Evolutionary conservation across 1,140 invertebrate species (phyloP), one percentile per base, ranked within the genome.

Genomic region (Chrysomallon squamiferum): DNA sequence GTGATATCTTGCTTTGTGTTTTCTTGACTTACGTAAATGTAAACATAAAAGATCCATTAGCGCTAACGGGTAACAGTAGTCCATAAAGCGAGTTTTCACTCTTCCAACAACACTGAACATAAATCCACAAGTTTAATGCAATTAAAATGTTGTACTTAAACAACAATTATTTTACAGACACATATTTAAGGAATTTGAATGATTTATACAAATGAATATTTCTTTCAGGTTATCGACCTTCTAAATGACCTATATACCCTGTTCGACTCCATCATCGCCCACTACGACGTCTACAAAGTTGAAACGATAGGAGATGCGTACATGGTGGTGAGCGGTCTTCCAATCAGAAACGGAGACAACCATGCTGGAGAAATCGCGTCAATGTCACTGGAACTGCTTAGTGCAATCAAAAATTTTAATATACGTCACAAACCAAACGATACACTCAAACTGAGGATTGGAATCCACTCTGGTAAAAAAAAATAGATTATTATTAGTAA

Each of bases 351-450:
- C 85, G 93, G 91, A 38, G 91, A 95, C 77, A 88, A 89, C 59
- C 96, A 98, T 86, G 95, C 95, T 0, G 95, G 94, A 29, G 95
- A 98, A 88, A 96, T 98, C 66, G 83, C 84, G 4, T 87, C 93
- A 22, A 80, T 98, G 93, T 91, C 95, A 2, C 83, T 97, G 15
- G 91, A 93, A 6, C 90, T 97, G 2, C 86, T 96, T 2, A 90
- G 92, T 67, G 93, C 92, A 0, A 93, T 96, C 2, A 90, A 91
- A 72, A 91, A 91, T 9, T 98, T 96, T 77, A 92, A 90, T 11
- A 93, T 98, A 50, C 88, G 91, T 32, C 95, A 98, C 76, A 89
- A 91, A 66, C 93, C 92, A 0, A 90, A 93, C 29, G 92, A 93
- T 69, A 90, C 93, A 65, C 86, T 96, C 18, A 92, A 93, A 85